phyloP scores from a whole-genome alignment of 2,797 vertebrate genomes.

The Melanotaenia nigrans region DNA sequence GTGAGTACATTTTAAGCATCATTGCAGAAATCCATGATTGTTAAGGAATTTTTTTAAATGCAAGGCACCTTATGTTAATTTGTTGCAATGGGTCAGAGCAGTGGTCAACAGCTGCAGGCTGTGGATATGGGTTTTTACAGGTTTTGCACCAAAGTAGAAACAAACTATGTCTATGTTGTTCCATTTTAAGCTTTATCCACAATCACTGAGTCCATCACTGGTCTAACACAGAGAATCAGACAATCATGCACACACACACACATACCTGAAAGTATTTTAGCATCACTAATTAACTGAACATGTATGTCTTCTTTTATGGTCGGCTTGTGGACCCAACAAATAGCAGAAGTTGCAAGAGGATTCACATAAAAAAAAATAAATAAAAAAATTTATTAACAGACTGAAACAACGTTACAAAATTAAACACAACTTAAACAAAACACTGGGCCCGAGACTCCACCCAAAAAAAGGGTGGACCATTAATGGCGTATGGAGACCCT shows the following conservation, averaged over 20 bases:
- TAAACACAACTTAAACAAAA: no score
- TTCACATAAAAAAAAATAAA: background rate
- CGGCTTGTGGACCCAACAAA: no score
- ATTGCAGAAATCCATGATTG: constrained; percentile 9
- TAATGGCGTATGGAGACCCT: no score
- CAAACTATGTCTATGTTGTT: no score
- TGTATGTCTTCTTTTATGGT: no score
- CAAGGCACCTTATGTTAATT: constrained; percentile 50
- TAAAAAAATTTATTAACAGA: background rate
- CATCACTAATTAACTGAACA: background rate
- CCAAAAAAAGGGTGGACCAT: no score
- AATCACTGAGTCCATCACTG: background rate
- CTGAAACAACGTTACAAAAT: no score
- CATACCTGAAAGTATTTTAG: background rate
- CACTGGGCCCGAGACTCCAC: no score
- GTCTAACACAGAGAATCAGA: background rate
- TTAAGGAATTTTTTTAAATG: constrained; percentile 37
- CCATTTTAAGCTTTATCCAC: no score
- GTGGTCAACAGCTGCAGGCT: constrained; percentile 15
- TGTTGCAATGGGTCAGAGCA: constrained; percentile 24
- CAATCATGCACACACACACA: background rate
- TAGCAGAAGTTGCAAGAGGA: no score
- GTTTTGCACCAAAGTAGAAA: background rate
- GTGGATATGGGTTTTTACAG: background rate
- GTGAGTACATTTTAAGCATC: constrained; percentile 83